phyloP scores from a whole-genome alignment of 2,888 invertebrate genomes.

The Campaea margaritaria region DNA sequence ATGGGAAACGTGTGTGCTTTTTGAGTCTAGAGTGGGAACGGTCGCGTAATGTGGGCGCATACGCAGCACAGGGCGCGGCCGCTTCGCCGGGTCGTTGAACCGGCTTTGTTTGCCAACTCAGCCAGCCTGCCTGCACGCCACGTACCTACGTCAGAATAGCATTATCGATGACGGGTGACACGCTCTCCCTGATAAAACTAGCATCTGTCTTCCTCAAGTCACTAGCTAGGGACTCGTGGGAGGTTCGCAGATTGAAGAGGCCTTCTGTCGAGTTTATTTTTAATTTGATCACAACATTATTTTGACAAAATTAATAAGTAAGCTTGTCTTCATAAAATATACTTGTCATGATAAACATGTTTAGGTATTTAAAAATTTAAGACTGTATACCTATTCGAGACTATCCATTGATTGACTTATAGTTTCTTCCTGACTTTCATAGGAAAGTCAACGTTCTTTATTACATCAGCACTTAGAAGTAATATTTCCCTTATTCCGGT shows the following conservation, averaged over 20 bases:
- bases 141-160: slow-evolving; percentile 68
- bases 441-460: too few species aligned
- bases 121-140: slow-evolving; percentile 75
- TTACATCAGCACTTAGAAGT: too few species aligned
- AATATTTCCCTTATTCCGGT: too few species aligned
- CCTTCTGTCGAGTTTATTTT: not conserved
- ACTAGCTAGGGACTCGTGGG: not conserved
- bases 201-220: slow-evolving; percentile 29
- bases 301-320: too few species aligned
- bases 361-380: too few species aligned
- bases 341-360: too few species aligned
- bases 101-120: slow-evolving; percentile 85
- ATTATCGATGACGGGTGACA: slow-evolving; percentile 68
- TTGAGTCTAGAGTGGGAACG: slow-evolving; percentile 35
- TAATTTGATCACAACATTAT: not conserved
- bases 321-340: slow-evolving; percentile 9
- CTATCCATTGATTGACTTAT: too few species aligned
- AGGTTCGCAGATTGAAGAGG: not conserved
- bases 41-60: slow-evolving; percentile 51
- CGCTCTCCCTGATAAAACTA: slow-evolving; percentile 46
- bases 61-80: slow-evolving; percentile 76
- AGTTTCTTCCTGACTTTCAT: too few species aligned
- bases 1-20: slow-evolving; percentile 24
- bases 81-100: slow-evolving; percentile 75
- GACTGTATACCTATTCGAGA: too few species aligned